These are phyloP conservation scores for Dicaeum eximium DNA, from an alignment of 2,113 vertebrate species.

Conservation along the genomic window DNA sequence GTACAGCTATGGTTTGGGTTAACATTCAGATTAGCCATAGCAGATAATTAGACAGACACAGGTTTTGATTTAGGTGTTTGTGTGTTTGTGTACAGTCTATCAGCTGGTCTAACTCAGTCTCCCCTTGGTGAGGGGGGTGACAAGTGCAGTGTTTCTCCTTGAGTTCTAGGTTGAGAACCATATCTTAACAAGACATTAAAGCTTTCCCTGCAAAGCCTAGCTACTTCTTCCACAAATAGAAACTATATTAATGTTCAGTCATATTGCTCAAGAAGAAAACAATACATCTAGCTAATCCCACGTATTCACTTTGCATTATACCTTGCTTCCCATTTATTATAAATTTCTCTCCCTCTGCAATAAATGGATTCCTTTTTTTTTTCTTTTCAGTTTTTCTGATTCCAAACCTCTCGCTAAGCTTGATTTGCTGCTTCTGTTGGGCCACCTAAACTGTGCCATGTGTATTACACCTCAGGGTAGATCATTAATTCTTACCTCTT, in stretches of 20 bases:
- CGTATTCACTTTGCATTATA: background rate
- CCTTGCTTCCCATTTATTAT: background rate
- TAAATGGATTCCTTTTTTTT: background rate
- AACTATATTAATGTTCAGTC: background rate
- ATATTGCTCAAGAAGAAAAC: background rate
- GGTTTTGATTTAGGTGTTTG: background rate
- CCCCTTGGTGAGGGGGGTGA: background rate
- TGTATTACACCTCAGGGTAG: conserved; percentile 25
- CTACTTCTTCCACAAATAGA: background rate
- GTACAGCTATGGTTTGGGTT: background rate
- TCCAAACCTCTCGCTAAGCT: background rate
- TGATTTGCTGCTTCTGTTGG: conserved; percentile 38
- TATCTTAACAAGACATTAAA: background rate
- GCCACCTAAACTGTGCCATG: conserved; percentile 11
- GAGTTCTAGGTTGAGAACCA: background rate
- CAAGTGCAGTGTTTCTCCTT: background rate
- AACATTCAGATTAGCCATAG: background rate
- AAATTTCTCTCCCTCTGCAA: background rate
- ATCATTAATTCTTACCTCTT: conserved; percentile 53
- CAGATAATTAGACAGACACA: background rate
- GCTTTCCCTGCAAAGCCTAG: background rate
- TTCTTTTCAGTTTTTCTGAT: background rate
- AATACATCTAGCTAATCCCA: background rate
- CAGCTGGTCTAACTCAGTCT: background rate
- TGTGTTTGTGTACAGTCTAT: background rate